A percentile compares a stretch with the other conserved stretches of the same genome.
These are phyloP conservation scores for Catocala fraxini DNA, from an alignment of 2,888 invertebrate species.

Conservation along the genomic window DNA sequence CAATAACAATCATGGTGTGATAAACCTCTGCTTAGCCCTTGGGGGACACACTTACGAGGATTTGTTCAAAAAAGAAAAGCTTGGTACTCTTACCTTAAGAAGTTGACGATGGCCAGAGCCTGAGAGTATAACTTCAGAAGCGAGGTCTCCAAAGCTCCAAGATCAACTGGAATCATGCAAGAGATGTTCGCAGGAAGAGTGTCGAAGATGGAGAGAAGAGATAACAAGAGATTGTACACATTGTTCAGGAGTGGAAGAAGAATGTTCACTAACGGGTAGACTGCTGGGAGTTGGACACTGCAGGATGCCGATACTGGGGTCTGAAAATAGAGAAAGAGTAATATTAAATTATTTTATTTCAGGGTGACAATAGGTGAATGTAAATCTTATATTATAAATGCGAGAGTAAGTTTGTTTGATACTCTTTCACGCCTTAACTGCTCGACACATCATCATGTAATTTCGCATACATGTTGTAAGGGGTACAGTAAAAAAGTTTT, in stretches of 20 bases:
- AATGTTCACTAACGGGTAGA: conserved; percentile 81
- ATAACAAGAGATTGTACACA: conserved; percentile 81
- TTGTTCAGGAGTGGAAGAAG: conserved; percentile 80
- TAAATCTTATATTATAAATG: too few relatives aligned
- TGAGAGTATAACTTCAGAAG: conserved; percentile 79
- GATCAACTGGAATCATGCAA: conserved; percentile 77
- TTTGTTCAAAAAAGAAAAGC: not conserved
- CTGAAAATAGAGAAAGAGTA: conserved; percentile 25
- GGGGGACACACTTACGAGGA: too few relatives aligned
- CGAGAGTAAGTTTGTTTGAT: too few relatives aligned
- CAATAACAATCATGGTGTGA: too few relatives aligned
- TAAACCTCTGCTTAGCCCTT: too few relatives aligned
- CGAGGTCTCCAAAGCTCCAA: conserved; percentile 78
- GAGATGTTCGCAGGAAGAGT: conserved; percentile 77
- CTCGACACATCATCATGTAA: too few relatives aligned
- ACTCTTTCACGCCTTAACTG: too few relatives aligned
- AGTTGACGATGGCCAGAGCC: conserved; percentile 80
- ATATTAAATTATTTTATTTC: not conserved
- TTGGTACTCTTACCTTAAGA: conserved; percentile 54
- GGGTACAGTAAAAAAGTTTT: too few relatives aligned
- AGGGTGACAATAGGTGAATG: too few relatives aligned
- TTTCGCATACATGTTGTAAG: too few relatives aligned
- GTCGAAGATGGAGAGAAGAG: conserved; percentile 81
- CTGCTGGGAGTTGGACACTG: conserved; percentile 77
- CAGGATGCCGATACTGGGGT: conserved; percentile 64